phyloP scores from a whole-genome alignment of 2,888 invertebrate genomes.

The Stegophylla sp. region DNA sequence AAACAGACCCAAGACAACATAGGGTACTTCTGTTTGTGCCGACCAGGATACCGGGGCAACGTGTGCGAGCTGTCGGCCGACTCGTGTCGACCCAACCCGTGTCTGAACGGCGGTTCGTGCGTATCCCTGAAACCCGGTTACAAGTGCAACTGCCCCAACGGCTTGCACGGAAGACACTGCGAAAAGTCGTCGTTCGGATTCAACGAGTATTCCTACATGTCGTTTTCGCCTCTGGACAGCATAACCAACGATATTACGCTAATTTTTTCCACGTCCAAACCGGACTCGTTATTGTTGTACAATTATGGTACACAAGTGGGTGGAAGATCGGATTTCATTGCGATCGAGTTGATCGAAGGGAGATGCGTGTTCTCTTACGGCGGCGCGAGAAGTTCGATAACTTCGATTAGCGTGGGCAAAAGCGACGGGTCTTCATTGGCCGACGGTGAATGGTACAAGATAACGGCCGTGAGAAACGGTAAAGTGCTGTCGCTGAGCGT shows the following conservation, averaged over 20 bases:
- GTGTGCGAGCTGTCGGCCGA: slow-evolving; percentile 88
- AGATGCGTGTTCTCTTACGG: slow-evolving; percentile 88
- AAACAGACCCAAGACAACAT: slow-evolving; percentile 85
- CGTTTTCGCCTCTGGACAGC: slow-evolving; percentile 83
- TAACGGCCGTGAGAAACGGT: slow-evolving; percentile 89
- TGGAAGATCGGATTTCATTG: slow-evolving; percentile 90
- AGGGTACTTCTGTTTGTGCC: slow-evolving; percentile 89
- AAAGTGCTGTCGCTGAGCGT: slow-evolving; percentile 85
- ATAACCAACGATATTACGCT: slow-evolving; percentile 90
- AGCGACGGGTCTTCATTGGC: slow-evolving; percentile 70
- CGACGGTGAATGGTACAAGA: slow-evolving; percentile 89
- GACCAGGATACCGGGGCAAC: slow-evolving; percentile 89
- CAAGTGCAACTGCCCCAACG: slow-evolving; percentile 79
- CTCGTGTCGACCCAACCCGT: slow-evolving; percentile 92
- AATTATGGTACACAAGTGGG: slow-evolving; percentile 88
- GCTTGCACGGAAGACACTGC: slow-evolving; percentile 88
- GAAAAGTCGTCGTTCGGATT: slow-evolving; percentile 91
- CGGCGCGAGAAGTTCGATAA: slow-evolving; percentile 85
- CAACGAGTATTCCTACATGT: slow-evolving; percentile 86
- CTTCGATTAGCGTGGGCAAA: slow-evolving; percentile 76
- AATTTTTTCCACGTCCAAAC: slow-evolving; percentile 87
- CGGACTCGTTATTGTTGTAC: slow-evolving; percentile 85
- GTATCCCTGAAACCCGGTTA: slow-evolving; percentile 87
- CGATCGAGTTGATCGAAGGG: slow-evolving; percentile 85
- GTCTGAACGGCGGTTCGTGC: slow-evolving; percentile 86